Evolutionary conservation across 2,113 vertebrate species (phyloP).

Genomic region (Cephalopholis sonnerati): DNA sequence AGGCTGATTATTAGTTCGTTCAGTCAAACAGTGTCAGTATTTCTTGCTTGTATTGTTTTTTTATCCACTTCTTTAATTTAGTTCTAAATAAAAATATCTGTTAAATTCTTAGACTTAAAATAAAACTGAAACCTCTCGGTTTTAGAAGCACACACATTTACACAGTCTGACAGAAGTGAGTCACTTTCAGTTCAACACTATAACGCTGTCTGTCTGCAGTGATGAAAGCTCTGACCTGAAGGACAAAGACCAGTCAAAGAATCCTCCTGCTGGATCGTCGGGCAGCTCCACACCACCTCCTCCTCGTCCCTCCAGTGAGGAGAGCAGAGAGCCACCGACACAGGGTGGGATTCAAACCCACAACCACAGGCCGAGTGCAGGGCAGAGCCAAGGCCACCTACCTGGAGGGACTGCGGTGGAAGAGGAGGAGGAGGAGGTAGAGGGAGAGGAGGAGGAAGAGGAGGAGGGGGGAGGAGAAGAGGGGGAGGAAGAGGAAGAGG

Average conservation of each 20-base stretch:
- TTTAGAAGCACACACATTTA: background rate
- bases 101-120: background rate
- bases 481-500: background rate
- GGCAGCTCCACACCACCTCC: background rate
- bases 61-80: no score
- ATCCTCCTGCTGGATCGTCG: background rate
- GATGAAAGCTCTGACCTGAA: slow-evolving; percentile 32
- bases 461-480: background rate
- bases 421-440: background rate
- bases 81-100: background rate
- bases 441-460: accelerated
- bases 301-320: slow-evolving; percentile 60
- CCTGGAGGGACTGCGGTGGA: background rate
- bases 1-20: no score
- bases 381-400: background rate
- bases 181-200: background rate
- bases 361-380: slow-evolving; percentile 32
- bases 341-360: slow-evolving; percentile 30
- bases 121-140: background rate
- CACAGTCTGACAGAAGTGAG: background rate
- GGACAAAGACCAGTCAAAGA: background rate
- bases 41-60: no score
- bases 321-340: slow-evolving; percentile 24
- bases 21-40: no score
- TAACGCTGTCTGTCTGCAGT: slow-evolving; percentile 19